Evolutionary conservation across 2,113 vertebrate species (phyloP).

Genomic region (Saguinus imperator): DNA sequence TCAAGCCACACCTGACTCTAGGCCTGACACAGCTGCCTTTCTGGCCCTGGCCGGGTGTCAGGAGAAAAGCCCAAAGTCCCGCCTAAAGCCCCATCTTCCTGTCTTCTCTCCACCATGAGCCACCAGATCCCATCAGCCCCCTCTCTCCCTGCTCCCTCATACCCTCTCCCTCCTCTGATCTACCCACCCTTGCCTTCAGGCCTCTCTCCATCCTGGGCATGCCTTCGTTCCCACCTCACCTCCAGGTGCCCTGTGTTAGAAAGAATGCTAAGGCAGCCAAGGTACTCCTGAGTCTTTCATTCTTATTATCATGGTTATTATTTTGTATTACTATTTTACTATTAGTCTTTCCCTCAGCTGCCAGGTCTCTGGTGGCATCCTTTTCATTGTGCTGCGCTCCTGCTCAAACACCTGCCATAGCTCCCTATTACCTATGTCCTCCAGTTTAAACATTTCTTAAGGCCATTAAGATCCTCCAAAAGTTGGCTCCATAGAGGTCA

Average conservation of each 20-base stretch:
- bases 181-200: neutral
- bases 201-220: neutral
- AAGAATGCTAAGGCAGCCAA: neutral
- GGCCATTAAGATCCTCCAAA: neutral
- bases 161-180: neutral
- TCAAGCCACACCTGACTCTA: neutral
- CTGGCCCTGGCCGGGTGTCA: neutral
- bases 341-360: neutral
- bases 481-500: rapidly evolving
- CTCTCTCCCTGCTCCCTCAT: neutral
- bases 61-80: neutral
- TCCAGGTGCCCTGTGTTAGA: neutral
- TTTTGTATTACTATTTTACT: neutral
- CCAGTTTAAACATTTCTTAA: neutral
- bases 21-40: neutral
- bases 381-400: neutral
- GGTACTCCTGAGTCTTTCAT: neutral
- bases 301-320: neutral
- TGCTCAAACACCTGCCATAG: neutral
- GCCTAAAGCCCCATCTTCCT: neutral
- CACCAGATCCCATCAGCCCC: neutral
- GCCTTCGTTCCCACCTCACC: neutral
- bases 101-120: neutral
- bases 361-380: neutral
- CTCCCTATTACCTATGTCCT: neutral